A percentile compares a stretch with the other conserved stretches of the same genome.
These are phyloP conservation scores for Pachydiplax longipennis DNA, from an alignment of 2,888 invertebrate species.

Conservation along the genomic window DNA sequence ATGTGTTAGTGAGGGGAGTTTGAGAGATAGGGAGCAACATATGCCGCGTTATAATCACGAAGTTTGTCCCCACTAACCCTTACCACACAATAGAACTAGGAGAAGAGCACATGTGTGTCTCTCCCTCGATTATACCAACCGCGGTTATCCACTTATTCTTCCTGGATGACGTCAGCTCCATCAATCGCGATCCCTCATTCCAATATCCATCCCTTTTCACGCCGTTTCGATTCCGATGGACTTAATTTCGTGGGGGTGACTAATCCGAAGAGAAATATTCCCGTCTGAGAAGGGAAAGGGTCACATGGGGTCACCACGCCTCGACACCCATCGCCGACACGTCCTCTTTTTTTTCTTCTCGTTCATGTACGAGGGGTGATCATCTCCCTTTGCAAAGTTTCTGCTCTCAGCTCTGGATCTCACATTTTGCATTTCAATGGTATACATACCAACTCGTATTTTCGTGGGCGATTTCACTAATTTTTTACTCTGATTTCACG, in stretches of 20 bases:
- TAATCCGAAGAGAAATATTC: background rate
- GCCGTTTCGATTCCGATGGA: slow-evolving; percentile 39
- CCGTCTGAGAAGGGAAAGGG: background rate
- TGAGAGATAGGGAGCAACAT: slow-evolving; percentile 12
- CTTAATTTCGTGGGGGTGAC: slow-evolving; percentile 35
- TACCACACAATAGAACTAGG: slow-evolving; percentile 28
- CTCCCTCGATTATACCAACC: slow-evolving; percentile 35
- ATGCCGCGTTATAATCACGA: slow-evolving; percentile 38
- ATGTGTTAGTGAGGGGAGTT: background rate
- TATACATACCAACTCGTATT: too few species aligned
- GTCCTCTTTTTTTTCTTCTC: background rate
- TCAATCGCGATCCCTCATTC: slow-evolving; percentile 32
- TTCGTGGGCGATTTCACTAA: too few species aligned
- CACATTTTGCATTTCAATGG: too few species aligned
- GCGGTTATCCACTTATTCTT: slow-evolving; percentile 39
- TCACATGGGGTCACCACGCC: background rate
- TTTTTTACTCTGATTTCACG: too few species aligned
- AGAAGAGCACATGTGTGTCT: slow-evolving; percentile 9
- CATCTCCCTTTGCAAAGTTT: background rate
- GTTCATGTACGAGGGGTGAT: background rate
- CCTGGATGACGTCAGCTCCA: slow-evolving; percentile 27
- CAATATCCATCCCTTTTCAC: slow-evolving; percentile 27
- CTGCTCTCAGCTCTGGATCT: too few species aligned
- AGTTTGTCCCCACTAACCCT: slow-evolving; percentile 25
- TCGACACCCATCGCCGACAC: background rate